phyloP scores from a whole-genome alignment of 2,888 invertebrate species.

The Rhagonycha fulva region DNA sequence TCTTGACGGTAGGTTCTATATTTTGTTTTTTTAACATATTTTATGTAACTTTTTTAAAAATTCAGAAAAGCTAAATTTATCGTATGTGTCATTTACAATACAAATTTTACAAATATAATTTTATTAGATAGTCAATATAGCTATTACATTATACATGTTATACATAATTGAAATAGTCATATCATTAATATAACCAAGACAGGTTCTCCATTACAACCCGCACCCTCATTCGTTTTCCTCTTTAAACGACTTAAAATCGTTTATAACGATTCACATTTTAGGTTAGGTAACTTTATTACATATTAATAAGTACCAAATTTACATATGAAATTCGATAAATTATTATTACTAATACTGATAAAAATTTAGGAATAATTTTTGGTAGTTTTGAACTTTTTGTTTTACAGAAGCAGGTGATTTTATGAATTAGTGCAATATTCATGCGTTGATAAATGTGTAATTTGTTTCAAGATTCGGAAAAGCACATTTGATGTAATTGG shows the following conservation, averaged over 20 bases:
- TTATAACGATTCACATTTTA: not conserved
- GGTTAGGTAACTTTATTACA: not conserved
- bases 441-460: constrained; percentile 45
- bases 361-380: not conserved
- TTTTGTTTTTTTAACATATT: not conserved
- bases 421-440: constrained; percentile 43
- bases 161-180: not conserved
- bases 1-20: not conserved
- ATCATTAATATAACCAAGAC: not conserved
- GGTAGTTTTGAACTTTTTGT: not conserved
- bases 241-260: not conserved
- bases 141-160: too few species aligned
- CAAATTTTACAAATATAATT: not conserved
- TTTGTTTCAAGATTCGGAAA: constrained; percentile 38
- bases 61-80: not conserved
- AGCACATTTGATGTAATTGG: constrained; percentile 39
- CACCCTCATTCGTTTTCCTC: not conserved
- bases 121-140: not conserved
- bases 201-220: not conserved
- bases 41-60: not conserved
- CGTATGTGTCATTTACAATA: not conserved
- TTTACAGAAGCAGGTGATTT: constrained; percentile 10
- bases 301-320: not conserved
- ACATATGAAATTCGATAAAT: not conserved
- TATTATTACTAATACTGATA: not conserved